phyloP scores from a whole-genome alignment of 1,140 invertebrate genomes.

The Sipha flava region DNA sequence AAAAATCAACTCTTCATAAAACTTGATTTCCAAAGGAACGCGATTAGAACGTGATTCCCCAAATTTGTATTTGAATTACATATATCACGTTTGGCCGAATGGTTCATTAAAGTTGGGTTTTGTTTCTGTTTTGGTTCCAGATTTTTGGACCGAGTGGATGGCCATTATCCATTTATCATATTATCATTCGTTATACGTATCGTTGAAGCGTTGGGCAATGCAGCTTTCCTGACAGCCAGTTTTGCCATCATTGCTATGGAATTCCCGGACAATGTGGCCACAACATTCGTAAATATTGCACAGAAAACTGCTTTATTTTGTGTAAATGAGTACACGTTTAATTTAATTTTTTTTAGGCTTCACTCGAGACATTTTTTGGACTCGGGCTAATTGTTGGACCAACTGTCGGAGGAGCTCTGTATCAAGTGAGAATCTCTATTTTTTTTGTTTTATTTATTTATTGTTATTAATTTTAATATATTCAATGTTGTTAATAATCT shows the following conservation, averaged over 20 bases:
- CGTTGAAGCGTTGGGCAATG: constrained; percentile 84
- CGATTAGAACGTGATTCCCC: too few species aligned
- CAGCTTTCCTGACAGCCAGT: constrained; percentile 81
- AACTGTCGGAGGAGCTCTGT: constrained; percentile 72
- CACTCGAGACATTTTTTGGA: constrained; percentile 82
- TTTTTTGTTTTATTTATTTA: too few species aligned
- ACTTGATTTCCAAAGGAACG: too few species aligned
- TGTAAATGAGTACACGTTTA: too few species aligned
- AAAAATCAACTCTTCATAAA: too few species aligned
- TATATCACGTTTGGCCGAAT: too few species aligned
- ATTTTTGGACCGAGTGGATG: constrained; percentile 69
- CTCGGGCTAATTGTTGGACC: constrained; percentile 79
- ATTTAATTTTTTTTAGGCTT: constrained; percentile 55
- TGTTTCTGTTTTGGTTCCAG: constrained; percentile 46
- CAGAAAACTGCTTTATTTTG: neutral
- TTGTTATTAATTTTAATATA: too few species aligned
- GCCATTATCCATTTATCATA: constrained; percentile 71
- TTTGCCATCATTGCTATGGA: constrained; percentile 91
- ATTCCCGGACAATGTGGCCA: constrained; percentile 81
- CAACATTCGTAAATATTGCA: constrained; percentile 70
- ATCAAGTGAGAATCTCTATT: constrained; percentile 52
- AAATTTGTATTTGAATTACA: too few species aligned
- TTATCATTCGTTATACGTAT: constrained; percentile 78
- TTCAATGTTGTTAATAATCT: too few species aligned
- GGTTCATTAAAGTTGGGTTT: neutral